Base-by-base conservation (phyloP, 1,140 invertebrate species). In the Lepeophtheirus salmonis region DNA sequence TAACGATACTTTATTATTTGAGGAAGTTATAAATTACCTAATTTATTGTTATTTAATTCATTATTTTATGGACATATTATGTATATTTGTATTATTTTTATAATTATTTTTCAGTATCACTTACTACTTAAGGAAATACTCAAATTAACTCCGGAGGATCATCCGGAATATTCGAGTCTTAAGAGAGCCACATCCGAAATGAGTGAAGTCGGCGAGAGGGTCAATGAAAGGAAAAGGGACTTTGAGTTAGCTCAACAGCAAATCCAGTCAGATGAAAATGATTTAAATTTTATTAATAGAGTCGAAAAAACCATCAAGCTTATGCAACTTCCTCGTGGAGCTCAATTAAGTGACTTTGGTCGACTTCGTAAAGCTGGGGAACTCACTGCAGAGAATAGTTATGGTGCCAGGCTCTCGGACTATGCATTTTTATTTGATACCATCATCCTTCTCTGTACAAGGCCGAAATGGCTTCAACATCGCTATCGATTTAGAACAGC, bases 381-480 rank as follows among this genome's bases (percentile, higher is more conserved):
- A 14, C 16, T 57, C 17, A 41, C 26, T 6, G 20, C 22, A 2
- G 21, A 57, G 20, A 57, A 25, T 16, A 25, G 25, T n/a, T 18
- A 30, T 23, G 55, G 55, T 14, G 30, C 30, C 6, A 25, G 23
- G 30, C 16, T 51, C 6, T 48, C 4, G 3, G 59, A 61, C 18
- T 61, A 61, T 61, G 59, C 51, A 2, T 61, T 61, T 22, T 21
- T 61, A 3, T 50, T 61, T 30, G 48, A 61, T 20, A 53, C 50
- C 18, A 61, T 61, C 50, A 61, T 61, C 14, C 18, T 61, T 20
- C 21, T 61, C 18, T 56, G 50, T 25, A 16, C 41, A 13, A 22
- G 25, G 21, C 59, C 58, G 13, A 51, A 24, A 23, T 56, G 48
- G 48, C 22, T 61, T 12, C 59, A 61, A 16, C 59, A 61, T 22